phyloP scores from a whole-genome alignment of 1,140 invertebrate species.

The Drosophila littoralis region DNA sequence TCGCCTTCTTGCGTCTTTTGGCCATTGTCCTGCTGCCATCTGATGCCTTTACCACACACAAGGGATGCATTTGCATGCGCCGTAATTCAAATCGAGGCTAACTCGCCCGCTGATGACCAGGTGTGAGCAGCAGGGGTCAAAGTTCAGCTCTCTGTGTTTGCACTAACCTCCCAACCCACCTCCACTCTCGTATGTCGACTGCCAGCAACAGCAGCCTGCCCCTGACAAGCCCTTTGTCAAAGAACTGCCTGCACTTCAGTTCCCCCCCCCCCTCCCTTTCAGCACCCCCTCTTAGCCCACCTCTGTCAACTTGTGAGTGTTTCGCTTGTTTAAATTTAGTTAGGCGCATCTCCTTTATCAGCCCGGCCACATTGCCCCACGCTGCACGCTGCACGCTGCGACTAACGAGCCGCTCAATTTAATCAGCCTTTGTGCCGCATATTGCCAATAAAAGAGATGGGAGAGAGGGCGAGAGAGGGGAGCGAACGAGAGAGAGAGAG shows the following conservation, averaged over 20 bases:
- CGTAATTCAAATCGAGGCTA: constrained; percentile 21
- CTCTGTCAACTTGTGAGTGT: neutral
- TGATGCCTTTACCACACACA: constrained; percentile 15
- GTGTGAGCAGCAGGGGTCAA: constrained; percentile 7
- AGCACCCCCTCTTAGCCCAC: too few species aligned
- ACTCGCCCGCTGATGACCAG: constrained; percentile 5
- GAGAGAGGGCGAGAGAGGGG: too few species aligned
- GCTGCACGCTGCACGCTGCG: constrained; percentile 3
- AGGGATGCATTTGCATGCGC: constrained; percentile 38
- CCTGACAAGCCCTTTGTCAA: constrained; percentile 24
- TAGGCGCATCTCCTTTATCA: constrained; percentile 20
- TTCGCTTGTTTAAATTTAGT: constrained; percentile 17
- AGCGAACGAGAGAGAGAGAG: too few species aligned
- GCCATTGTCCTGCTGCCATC: constrained; percentile 3
- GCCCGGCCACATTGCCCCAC: neutral
- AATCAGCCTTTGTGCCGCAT: constrained; percentile 35
- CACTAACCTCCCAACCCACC: too few species aligned
- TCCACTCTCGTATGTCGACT: neutral
- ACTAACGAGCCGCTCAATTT: constrained; percentile 49
- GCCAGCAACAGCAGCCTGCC: constrained; percentile 19
- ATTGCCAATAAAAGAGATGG: neutral
- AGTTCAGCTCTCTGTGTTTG: constrained; percentile 1
- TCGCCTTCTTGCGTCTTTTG: constrained; percentile 1
- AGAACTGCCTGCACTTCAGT: constrained; percentile 12
- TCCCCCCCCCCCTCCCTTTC: neutral